These are phyloP conservation scores for Montifringilla adamsi DNA, from an alignment of 2,113 vertebrate species.

Conservation along the genomic window DNA sequence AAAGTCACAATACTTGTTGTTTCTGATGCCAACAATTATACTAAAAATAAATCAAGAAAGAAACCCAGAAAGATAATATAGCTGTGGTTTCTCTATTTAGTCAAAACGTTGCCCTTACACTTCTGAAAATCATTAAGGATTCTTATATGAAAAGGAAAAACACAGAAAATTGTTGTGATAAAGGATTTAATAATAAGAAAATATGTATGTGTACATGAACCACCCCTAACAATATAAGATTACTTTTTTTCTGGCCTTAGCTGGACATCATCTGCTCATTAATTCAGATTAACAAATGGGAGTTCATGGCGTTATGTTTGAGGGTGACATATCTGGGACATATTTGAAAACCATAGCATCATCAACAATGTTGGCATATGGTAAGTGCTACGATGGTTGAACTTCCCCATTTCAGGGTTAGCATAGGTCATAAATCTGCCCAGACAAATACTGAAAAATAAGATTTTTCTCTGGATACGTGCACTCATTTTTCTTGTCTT, in stretches of 20 bases:
- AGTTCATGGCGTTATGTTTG: not conserved
- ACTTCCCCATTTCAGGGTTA: not conserved
- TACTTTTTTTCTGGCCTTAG: not conserved
- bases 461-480: not conserved
- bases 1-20: not conserved
- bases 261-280: slow-evolving; percentile 46
- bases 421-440: not conserved
- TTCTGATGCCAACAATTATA: not conserved
- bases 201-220: not conserved
- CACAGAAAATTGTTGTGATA: not conserved
- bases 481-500: not conserved
- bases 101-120: not conserved
- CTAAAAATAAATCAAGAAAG: not conserved
- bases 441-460: not conserved
- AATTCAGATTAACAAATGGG: slow-evolving; percentile 52
- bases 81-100: not conserved
- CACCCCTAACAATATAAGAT: not conserved
- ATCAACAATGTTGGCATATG: not conserved
- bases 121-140: not conserved
- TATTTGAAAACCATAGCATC: not conserved
- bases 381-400: slow-evolving; percentile 12
- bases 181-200: not conserved
- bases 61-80: fast-evolving
- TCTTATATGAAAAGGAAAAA: not conserved
- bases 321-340: slow-evolving; percentile 54